phyloP scores from a whole-genome alignment of 2,888 invertebrate species.

The Bedellia somnulentella region DNA sequence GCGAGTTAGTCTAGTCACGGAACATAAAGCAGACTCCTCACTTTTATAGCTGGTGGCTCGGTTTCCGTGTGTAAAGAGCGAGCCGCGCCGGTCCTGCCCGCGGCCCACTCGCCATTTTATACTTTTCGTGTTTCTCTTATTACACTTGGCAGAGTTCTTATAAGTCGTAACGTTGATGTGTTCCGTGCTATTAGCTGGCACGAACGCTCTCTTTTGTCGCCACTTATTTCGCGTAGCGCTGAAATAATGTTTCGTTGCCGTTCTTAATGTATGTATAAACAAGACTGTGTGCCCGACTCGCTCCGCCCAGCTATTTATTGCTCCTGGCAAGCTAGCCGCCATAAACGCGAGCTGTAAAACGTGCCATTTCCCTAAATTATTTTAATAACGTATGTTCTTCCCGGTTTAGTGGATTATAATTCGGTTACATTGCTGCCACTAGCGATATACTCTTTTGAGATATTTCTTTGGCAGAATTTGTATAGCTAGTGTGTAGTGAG shows the following conservation, averaged over 20 bases:
- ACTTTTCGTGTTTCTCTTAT: slow-evolving; percentile 14
- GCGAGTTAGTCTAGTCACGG: too few relatives aligned
- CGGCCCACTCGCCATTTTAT: too few relatives aligned
- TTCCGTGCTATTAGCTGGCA: slow-evolving; percentile 32
- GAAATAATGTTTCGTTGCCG: slow-evolving; percentile 41
- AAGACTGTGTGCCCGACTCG: too few relatives aligned
- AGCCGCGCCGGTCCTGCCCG: too few relatives aligned
- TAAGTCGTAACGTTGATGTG: slow-evolving; percentile 24
- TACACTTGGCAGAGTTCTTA: slow-evolving; percentile 18
- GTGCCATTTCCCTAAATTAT: slow-evolving; percentile 46
- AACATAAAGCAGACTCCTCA: too few relatives aligned
- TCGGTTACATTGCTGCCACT: slow-evolving; percentile 24
- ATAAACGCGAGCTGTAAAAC: slow-evolving; percentile 43
- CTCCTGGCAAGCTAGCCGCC: slow-evolving; percentile 30
- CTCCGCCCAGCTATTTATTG: slow-evolving; percentile 41
- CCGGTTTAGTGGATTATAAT: slow-evolving; percentile 34
- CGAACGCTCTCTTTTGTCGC: slow-evolving; percentile 33
- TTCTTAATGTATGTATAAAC: too few relatives aligned
- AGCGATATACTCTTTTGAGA: too few relatives aligned
- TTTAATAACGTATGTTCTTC: slow-evolving; percentile 39
- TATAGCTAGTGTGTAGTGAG: too few relatives aligned
- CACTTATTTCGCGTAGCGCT: slow-evolving; percentile 36
- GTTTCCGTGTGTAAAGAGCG: too few relatives aligned
- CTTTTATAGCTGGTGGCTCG: too few relatives aligned
- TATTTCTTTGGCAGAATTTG: too few relatives aligned